Conservation (phyloP, 2,113 vertebrate genomes). For the Chitala chitala region DNA sequence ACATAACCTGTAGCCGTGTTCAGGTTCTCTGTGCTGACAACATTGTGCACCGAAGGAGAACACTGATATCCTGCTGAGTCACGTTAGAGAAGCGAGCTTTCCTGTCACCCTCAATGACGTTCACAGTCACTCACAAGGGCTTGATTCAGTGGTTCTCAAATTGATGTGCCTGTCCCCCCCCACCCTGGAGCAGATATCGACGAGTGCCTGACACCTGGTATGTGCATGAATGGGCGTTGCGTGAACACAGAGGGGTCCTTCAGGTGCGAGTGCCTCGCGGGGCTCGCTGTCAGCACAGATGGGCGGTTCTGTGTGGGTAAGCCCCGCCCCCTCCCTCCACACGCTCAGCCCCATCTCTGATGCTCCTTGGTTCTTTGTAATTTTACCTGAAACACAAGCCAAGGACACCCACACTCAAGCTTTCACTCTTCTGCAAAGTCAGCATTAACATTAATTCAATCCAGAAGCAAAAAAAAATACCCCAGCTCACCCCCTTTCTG, state of each 20-base stretch:
- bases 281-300: conserved; percentile 63
- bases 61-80: background rate
- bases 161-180: background rate
- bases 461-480: too few species aligned
- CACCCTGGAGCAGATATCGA: conserved; percentile 54
- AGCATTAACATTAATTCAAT: too few species aligned
- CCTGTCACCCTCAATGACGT: background rate
- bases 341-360: background rate
- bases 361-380: background rate
- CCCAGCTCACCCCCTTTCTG: background rate
- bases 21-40: too few species aligned
- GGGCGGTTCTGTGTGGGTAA: conserved; percentile 68
- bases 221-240: conserved; percentile 68
- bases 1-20: too few species aligned
- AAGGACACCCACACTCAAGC: background rate
- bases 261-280: conserved; percentile 69
- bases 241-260: conserved; percentile 73
- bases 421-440: background rate
- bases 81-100: background rate
- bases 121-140: background rate
- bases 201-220: conserved; percentile 63
- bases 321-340: background rate
- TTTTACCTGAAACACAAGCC: background rate
- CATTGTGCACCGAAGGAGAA: too few species aligned
- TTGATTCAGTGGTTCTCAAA: background rate